Percentiles rank a stretch among this genome's conserved stretches.
Evolutionary conservation across 2,888 invertebrate genomes (phyloP).

Genomic region (Atrina japonica): DNA sequence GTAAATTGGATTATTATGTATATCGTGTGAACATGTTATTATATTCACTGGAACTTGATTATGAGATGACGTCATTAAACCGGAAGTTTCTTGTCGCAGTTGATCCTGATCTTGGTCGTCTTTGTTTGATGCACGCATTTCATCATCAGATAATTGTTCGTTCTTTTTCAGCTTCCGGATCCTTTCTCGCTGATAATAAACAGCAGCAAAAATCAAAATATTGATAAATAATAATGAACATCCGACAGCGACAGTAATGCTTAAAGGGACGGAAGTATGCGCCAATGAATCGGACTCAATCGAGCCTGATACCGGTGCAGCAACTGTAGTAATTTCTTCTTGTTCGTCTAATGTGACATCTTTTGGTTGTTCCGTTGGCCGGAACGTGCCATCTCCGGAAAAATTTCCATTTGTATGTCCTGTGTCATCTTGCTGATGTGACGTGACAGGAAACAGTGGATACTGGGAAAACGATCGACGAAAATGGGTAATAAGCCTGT

Average conservation of each 20-base stretch:
- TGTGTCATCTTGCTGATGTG: constrained; percentile 1
- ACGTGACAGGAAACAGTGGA: constrained; percentile 62
- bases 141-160: constrained; percentile 44
- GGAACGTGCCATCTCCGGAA: background rate
- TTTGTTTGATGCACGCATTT: constrained; percentile 8
- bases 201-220: constrained; percentile 95
- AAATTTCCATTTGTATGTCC: background rate
- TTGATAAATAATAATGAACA: constrained; percentile 95
- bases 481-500: constrained; percentile 84
- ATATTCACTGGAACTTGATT: constrained; percentile 42
- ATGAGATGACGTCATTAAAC: constrained; percentile 29
- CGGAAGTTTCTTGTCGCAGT: constrained; percentile 29
- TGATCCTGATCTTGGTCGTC: constrained; percentile 37
- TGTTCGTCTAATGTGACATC: constrained; percentile 10
- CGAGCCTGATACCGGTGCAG: constrained; percentile 4
- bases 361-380: background rate
- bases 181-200: constrained; percentile 89
- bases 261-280: constrained; percentile 70
- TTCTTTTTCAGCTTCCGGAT: constrained; percentile 66
- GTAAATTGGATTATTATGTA: constrained; percentile 46
- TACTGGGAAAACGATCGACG: constrained; percentile 70
- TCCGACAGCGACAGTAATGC: constrained; percentile 90
- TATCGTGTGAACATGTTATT: constrained; percentile 36
- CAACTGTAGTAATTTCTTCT: constrained; percentile 29
- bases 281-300: constrained; percentile 21